A percentile compares a stretch with the other conserved stretches of the same genome.
These are phyloP conservation scores for Lepus oiostolus DNA, from an alignment of 2,797 vertebrate genomes.

Conservation along the genomic window DNA sequence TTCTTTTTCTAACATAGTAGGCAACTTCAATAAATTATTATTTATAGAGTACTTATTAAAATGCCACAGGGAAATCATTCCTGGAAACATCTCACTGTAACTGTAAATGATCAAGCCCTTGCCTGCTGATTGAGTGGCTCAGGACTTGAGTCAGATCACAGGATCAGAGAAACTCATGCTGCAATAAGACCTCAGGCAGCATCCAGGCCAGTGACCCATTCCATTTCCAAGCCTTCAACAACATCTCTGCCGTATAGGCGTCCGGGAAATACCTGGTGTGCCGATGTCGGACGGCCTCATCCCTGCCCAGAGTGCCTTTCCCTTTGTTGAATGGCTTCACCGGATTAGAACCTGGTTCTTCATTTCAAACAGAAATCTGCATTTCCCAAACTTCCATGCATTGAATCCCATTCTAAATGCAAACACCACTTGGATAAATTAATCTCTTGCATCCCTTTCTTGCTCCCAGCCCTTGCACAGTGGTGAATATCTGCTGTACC, in stretches of 20 bases:
- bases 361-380: neutral
- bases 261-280: neutral
- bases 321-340: neutral
- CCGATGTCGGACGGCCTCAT: neutral
- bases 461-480: neutral
- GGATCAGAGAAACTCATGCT: conserved; percentile 45
- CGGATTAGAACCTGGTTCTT: neutral
- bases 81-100: conserved; percentile 89
- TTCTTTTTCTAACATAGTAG: conserved; percentile 78
- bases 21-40: conserved; percentile 87
- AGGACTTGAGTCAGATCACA: conserved; percentile 83
- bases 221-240: neutral
- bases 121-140: conserved; percentile 86
- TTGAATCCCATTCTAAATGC: neutral
- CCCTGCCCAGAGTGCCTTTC: neutral
- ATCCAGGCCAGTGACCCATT: neutral
- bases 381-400: neutral
- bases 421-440: neutral
- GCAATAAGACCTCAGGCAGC: neutral
- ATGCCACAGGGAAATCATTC: conserved; percentile 90
- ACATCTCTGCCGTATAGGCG: too few species aligned
- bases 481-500: neutral
- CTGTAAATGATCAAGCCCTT: conserved; percentile 88
- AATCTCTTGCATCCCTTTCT: neutral
- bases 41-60: conserved; percentile 90